Evolutionary conservation across 2,113 vertebrate species (phyloP), one percentile per base, ranked within the genome.

Genomic region (Progne subis): DNA sequence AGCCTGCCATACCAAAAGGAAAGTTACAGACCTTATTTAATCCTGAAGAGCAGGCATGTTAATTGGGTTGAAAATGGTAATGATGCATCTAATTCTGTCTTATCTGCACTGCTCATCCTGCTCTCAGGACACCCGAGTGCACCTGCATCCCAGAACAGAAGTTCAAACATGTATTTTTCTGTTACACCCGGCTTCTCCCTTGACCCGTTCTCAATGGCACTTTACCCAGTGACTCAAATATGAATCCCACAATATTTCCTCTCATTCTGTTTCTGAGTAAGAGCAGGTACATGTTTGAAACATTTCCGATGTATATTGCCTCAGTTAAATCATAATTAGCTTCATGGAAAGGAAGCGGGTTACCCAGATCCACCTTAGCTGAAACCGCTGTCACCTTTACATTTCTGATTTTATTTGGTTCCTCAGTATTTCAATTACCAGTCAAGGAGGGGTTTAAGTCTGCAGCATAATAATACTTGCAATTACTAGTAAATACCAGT

Each of bases 21-120:
- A 79, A 69, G 50, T 77, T 78, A 69, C 55, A 55, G 50, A 60
- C 72, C 32, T 90, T 91, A 90, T 59, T 93, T 90, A 92, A 96
- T 93, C 56, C 68, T 81, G 53, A 90, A 68, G 60, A 95, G 56
- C 14, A 0, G 69, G 25, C 16, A 83, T 83, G 79, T 90, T 96
- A 96, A 96, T 81, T 96, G 87, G 64, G 60, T 92, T 88, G 82
- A 94, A 94, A 95, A 94, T 57, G 60, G 71, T 92, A 96, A 88
- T 53, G 71, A 90, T 86, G 63, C 76, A 60, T 94, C 82, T 82
- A 88, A 92, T 90, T 94, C 56, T 90, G 41, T 92, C 72, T 88
- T 90, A 53, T 41, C 80, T 90, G 37, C 2, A 0, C 32, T 68
- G 65, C 15, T 94, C 44, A 44, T 92, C 61, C 49, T 79, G 65